These are phyloP conservation scores for Anaspis maculata DNA, from an alignment of 2,888 invertebrate species.

Conservation along the genomic window DNA sequence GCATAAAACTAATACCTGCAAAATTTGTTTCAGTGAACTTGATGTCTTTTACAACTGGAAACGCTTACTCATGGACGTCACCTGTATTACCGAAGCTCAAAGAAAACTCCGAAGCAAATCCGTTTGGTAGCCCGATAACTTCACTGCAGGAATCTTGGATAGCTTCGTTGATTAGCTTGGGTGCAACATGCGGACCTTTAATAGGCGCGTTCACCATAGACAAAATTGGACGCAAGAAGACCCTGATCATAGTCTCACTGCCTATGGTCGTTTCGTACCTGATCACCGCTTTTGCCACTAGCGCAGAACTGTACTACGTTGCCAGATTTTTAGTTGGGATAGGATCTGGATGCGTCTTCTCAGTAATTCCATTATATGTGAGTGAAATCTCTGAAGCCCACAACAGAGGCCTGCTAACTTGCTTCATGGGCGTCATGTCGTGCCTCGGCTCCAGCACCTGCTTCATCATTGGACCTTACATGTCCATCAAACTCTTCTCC, in stretches of 20 bases:
- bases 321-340: slow-evolving; percentile 55
- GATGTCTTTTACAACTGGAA: slow-evolving; percentile 1
- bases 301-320: slow-evolving; percentile 37
- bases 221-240: slow-evolving; percentile 53
- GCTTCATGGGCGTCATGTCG: slow-evolving; percentile 14
- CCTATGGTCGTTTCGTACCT: slow-evolving; percentile 51
- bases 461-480: slow-evolving; percentile 19
- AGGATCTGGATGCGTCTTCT: slow-evolving; percentile 59
- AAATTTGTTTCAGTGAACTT: background rate
- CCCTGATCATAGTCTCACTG: slow-evolving; percentile 52
- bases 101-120: slow-evolving; percentile 18
- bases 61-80: slow-evolving; percentile 24
- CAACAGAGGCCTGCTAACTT: slow-evolving; percentile 55
- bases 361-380: slow-evolving; percentile 73
- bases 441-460: slow-evolving; percentile 10
- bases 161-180: slow-evolving; percentile 21
- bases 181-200: slow-evolving; percentile 23
- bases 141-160: slow-evolving; percentile 24
- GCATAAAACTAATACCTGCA: too few species aligned
- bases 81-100: slow-evolving; percentile 23
- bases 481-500: slow-evolving; percentile 20
- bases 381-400: slow-evolving; percentile 77
- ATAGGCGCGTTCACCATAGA: slow-evolving; percentile 19
- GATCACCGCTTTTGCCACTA: slow-evolving; percentile 18
- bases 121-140: slow-evolving; percentile 19